Evolutionary conservation across 2,888 invertebrate genomes (phyloP).

Genomic region (Cyaniris semiargus): DNA sequence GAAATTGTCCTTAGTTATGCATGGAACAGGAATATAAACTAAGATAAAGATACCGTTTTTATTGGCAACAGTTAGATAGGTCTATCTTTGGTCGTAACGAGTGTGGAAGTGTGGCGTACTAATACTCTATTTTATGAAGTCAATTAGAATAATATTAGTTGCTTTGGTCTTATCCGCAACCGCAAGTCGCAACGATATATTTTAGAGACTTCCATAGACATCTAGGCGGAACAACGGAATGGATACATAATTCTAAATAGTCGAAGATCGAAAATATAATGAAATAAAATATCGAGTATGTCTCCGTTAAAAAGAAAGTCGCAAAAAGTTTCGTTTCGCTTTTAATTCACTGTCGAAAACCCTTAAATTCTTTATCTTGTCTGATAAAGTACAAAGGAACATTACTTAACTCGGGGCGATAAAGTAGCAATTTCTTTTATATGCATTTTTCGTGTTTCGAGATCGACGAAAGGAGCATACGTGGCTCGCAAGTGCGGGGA

Average conservation of each 20-base stretch:
- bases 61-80: constrained; percentile 12
- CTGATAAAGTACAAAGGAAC: constrained; percentile 27
- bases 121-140: constrained; percentile 1
- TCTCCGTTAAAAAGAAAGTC: neutral
- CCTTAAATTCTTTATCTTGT: constrained; percentile 9
- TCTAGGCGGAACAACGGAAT: neutral
- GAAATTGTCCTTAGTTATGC: constrained; percentile 3
- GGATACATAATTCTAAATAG: neutral
- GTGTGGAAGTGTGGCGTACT: neutral
- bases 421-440: constrained; percentile 39
- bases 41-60: constrained; percentile 12
- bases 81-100: constrained; percentile 3
- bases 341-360: constrained; percentile 12
- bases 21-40: neutral
- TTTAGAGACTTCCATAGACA: neutral
- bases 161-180: neutral
- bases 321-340: neutral
- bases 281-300: neutral
- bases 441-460: constrained; percentile 47
- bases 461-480: constrained; percentile 54
- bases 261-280: neutral
- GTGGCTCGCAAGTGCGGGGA: constrained; percentile 64
- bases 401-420: constrained; percentile 29
- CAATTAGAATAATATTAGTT: constrained; percentile 13
- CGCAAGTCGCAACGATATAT: neutral